Conservation (phyloP, 2,888 invertebrate species). For the Chouioia cunea region DNA sequence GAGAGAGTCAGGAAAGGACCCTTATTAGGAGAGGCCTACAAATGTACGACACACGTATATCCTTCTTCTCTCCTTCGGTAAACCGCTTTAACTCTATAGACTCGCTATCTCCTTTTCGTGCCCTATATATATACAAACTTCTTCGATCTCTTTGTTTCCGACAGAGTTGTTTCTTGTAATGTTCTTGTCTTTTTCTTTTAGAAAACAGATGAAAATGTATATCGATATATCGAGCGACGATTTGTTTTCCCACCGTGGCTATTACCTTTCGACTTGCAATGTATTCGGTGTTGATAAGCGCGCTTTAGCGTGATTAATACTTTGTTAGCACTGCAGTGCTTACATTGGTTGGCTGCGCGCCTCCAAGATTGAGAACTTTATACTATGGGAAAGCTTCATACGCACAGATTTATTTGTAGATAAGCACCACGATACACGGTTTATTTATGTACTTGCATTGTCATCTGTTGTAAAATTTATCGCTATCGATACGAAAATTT, state of each 20-base stretch:
- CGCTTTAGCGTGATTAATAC: too few species aligned
- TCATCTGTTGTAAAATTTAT: too few species aligned
- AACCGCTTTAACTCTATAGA: neutral
- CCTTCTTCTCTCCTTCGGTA: slow-evolving; percentile 12
- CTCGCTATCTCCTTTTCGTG: neutral
- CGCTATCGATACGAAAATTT: too few species aligned
- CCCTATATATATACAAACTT: neutral
- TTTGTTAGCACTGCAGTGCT: too few species aligned
- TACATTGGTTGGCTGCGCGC: too few species aligned
- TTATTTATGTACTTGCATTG: too few species aligned
- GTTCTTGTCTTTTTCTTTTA: slow-evolving; percentile 27
- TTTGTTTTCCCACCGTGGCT: slow-evolving; percentile 1
- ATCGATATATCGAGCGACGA: neutral
- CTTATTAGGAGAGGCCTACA: slow-evolving; percentile 59
- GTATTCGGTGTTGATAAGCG: neutral
- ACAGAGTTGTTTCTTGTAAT: neutral
- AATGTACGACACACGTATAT: slow-evolving; percentile 47
- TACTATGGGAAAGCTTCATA: too few species aligned
- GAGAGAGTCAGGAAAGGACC: slow-evolving; percentile 31
- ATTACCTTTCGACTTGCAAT: slow-evolving; percentile 2
- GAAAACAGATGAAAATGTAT: slow-evolving; percentile 30
- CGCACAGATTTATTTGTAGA: too few species aligned
- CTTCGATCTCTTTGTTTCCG: slow-evolving; percentile 39
- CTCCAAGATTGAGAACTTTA: too few species aligned
- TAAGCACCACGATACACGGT: too few species aligned